Base-by-base conservation (phyloP, 2,888 invertebrate species). In the Thecocarcelia acutangulata region DNA sequence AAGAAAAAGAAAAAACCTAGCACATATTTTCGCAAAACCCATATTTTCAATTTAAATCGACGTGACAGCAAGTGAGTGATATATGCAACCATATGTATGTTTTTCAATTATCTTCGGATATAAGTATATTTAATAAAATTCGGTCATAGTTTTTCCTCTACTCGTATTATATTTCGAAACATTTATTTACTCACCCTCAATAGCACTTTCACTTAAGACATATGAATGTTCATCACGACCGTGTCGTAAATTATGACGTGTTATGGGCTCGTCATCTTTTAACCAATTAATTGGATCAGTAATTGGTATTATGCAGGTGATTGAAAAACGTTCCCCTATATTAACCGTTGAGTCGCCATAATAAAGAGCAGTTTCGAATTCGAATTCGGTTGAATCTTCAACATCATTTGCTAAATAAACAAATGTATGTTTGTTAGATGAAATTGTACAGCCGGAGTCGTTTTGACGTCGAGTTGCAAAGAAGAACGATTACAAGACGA, bases 161-260 rank as follows among this genome's bases (percentile, higher is more conserved):
- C n/a, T n/a, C n/a, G n/a, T 46, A 44, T 46, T 58, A 9, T 52
- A 21, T 61, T 63, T 63, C 15, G 24, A 5, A 40, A 56, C n/a
- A 42, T 52, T 68, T 58, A 42, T 52, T 68, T 58, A 89, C 90
- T 89, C 89, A 90, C 90, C 90, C 84, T 90, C 90, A 75, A 90
- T 88, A 75, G 87, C 85, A 83, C 87, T 88, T 85, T 90, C 90
- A 73, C 87, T 86, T 78, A 87, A 84, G 59, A 85, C 85, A 78
- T 87, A 90, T 40, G 90, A 87, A 83, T 90, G 90, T 76, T 90
- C 89, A 83, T 90, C 91, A 63, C 88, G 90, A 70, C 89, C 89
- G 79, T 91, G 91, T 74, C 91, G 89, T 84, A 91, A 85, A 86
- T 90, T 90, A 85, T 90, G 90, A 59, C 87, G 88, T 66, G 87